Evolutionary conservation across 2,888 invertebrate genomes (phyloP).

Genomic region (Tortrix viridana): DNA sequence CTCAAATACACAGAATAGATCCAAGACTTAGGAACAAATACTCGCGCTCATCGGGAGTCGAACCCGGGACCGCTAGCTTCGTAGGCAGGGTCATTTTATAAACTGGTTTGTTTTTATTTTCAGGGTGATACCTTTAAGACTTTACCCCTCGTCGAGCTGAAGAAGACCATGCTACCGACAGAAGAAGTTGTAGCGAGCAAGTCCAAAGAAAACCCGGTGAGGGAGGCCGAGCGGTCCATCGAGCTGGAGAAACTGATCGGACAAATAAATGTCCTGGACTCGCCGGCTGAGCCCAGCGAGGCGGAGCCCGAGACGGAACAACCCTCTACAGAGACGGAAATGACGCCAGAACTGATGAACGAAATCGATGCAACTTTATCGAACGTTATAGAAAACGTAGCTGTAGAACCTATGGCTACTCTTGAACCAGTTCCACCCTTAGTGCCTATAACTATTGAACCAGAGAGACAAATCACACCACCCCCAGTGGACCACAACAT

Average conservation of each 20-base stretch:
- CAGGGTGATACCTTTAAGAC: constrained; percentile 68
- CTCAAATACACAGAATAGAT: too few relatives aligned
- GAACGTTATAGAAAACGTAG: constrained; percentile 5
- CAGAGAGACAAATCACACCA: constrained; percentile 24
- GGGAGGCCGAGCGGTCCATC: constrained; percentile 72
- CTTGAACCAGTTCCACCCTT: constrained; percentile 17
- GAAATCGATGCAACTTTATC: constrained; percentile 1
- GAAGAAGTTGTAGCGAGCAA: constrained; percentile 50
- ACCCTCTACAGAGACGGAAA: constrained; percentile 22
- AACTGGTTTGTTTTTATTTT: constrained; percentile 44
- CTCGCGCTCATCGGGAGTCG: too few relatives aligned
- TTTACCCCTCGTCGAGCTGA: constrained; percentile 67
- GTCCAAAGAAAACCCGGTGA: constrained; percentile 59
- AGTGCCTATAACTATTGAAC: not conserved
- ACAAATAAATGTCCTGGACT: constrained; percentile 51
- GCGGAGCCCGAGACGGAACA: constrained; percentile 7
- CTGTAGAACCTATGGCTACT: constrained; percentile 15
- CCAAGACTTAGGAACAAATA: too few relatives aligned
- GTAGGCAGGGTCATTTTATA: too few relatives aligned
- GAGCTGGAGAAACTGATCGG: constrained; percentile 72
- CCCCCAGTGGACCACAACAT: constrained; percentile 21
- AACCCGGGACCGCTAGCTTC: too few relatives aligned
- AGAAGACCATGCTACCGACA: constrained; percentile 54
- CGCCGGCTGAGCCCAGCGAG: constrained; percentile 28
- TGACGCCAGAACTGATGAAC: not conserved